These are phyloP conservation scores for Aleiodes testaceus DNA, from an alignment of 2,888 invertebrate species.

Conservation along the genomic window DNA sequence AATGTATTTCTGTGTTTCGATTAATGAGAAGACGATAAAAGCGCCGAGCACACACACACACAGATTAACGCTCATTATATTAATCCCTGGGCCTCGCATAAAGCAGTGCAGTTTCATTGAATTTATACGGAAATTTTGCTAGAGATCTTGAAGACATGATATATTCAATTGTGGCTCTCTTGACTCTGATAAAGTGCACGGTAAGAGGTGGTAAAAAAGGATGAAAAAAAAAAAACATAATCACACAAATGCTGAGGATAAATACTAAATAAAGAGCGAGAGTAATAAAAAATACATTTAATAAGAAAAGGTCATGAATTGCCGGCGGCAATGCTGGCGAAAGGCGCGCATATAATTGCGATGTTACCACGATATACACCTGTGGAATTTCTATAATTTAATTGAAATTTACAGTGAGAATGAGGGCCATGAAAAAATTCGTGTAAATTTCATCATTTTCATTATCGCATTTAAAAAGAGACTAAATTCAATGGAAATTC, in stretches of 20 bases:
- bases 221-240: neutral
- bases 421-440: too few relatives aligned
- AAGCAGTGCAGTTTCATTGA: slow-evolving; percentile 13
- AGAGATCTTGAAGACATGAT: slow-evolving; percentile 32
- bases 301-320: slow-evolving; percentile 48
- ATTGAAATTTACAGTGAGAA: slow-evolving; percentile 48
- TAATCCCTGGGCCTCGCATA: slow-evolving; percentile 7
- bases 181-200: slow-evolving; percentile 24
- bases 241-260: slow-evolving; percentile 31
- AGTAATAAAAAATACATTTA: slow-evolving; percentile 33
- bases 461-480: neutral
- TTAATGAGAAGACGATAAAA: slow-evolving; percentile 61
- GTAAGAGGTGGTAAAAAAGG: neutral
- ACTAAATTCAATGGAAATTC: slow-evolving; percentile 13
- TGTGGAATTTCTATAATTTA: slow-evolving; percentile 51
- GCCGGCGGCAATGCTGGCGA: slow-evolving; percentile 45
- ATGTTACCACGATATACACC: slow-evolving; percentile 44
- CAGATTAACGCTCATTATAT: slow-evolving; percentile 33
- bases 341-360: slow-evolving; percentile 45
- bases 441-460: too few relatives aligned
- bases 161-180: slow-evolving; percentile 40
- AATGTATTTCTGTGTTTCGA: slow-evolving; percentile 61
- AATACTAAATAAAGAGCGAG: slow-evolving; percentile 7
- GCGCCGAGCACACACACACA: slow-evolving; percentile 41
- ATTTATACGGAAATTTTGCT: slow-evolving; percentile 17